phyloP scores from a whole-genome alignment of 2,888 invertebrate genomes.

The Eretmocerus hayati region DNA sequence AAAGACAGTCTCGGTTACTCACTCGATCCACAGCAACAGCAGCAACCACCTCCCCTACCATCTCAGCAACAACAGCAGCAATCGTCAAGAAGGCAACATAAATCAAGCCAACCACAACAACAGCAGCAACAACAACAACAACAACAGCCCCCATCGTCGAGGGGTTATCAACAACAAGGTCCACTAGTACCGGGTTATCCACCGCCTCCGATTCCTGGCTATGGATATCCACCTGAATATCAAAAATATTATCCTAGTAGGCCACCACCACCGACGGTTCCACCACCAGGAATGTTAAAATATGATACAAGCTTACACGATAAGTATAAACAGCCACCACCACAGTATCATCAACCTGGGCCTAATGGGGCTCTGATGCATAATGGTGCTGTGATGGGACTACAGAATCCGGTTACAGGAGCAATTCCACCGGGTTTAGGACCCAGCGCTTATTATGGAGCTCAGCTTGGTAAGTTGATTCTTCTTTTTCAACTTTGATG shows the following conservation, averaged over 20 bases:
- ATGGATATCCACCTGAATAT: conserved; percentile 14
- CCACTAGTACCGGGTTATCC: conserved; percentile 7
- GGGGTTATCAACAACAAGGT: conserved; percentile 12
- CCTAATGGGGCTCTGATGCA: conserved; percentile 24
- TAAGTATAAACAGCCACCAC: conserved; percentile 3
- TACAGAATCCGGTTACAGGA: too few species aligned
- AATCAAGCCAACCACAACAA: conserved; percentile 7
- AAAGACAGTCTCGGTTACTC: conserved; percentile 2
- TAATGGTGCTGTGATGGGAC: too few species aligned
- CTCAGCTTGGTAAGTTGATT: too few species aligned
- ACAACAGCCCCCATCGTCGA: conserved; percentile 5
- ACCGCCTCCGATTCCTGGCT: conserved; percentile 10
- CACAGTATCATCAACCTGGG: neutral
- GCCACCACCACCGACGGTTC: conserved; percentile 27
- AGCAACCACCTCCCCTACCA: neutral
- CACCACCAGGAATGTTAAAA: conserved; percentile 32
- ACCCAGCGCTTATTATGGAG: too few species aligned
- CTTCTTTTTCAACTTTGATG: too few species aligned
- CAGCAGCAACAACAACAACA: conserved; percentile 8
- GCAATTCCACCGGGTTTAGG: too few species aligned
- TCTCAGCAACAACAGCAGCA: conserved; percentile 11
- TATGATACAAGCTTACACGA: conserved; percentile 27
- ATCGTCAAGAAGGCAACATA: neutral
- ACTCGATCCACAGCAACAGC: neutral
- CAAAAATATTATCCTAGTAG: conserved; percentile 18